These are phyloP conservation scores for Dromiciops gliroides DNA, from an alignment of 2,113 vertebrate genomes.

Conservation along the genomic window DNA sequence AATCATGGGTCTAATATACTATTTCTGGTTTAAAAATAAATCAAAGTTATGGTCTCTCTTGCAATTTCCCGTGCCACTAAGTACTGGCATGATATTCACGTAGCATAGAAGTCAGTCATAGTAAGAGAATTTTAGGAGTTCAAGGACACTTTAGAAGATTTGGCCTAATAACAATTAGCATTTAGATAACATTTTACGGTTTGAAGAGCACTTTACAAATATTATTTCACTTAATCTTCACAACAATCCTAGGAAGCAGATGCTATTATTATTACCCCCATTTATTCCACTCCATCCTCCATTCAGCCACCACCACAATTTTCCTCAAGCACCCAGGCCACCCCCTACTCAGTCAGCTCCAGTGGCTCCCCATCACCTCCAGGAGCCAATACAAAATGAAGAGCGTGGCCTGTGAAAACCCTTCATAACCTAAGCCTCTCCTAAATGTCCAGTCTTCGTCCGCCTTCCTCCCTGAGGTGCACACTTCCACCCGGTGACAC, in stretches of 20 bases:
- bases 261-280: background rate
- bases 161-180: background rate
- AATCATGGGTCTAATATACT: background rate
- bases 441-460: background rate
- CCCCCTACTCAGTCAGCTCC: background rate
- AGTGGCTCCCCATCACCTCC: background rate
- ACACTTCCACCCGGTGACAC: background rate
- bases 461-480: background rate
- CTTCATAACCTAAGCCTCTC: too few relatives aligned
- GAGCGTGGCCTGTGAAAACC: background rate
- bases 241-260: background rate
- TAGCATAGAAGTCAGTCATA: slow-evolving; percentile 14
- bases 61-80: background rate
- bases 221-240: background rate
- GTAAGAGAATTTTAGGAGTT: slow-evolving; percentile 11
- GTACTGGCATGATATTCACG: background rate
- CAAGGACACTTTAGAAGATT: background rate
- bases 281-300: background rate
- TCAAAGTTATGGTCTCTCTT: background rate
- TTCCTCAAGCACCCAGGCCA: background rate
- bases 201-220: background rate
- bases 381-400: background rate
- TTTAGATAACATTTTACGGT: background rate
- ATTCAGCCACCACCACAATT: background rate
- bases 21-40: slow-evolving; percentile 13